Evolutionary conservation across 1,140 invertebrate genomes (phyloP).

Genomic region (Stegodyphus mimosarum): DNA sequence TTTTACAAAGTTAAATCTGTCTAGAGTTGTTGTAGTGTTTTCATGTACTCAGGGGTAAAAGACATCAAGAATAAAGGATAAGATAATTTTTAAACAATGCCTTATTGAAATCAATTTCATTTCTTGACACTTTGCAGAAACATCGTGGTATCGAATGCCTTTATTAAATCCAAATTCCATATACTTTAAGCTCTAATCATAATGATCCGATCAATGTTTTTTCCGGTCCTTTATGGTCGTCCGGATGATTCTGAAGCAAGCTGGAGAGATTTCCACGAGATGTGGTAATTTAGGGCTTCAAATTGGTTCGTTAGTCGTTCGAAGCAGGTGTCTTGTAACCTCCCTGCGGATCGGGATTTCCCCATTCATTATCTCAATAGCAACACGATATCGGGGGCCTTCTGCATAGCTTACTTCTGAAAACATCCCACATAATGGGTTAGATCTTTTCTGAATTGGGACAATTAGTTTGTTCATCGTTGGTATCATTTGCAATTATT

Average conservation of each 20-base stretch:
- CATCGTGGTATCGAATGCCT: not conserved
- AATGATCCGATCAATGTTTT: conserved; percentile 47
- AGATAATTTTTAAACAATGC: no score
- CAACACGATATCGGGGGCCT: conserved; percentile 34
- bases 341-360: conserved; percentile 17
- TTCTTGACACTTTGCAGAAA: no score
- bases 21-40: no score
- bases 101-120: no score
- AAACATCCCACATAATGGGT: not conserved
- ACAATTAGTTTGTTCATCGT: no score
- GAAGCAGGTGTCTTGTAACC: conserved; percentile 20
- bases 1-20: no score
- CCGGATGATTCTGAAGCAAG: not conserved
- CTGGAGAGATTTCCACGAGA: not conserved
- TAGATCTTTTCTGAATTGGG: no score
- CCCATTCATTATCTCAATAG: conserved; percentile 48
- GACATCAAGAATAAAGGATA: no score
- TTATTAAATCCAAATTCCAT: not conserved
- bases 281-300: conserved; percentile 51
- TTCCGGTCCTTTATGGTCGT: not conserved
- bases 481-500: no score
- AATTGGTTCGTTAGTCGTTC: conserved; percentile 55
- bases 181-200: conserved; percentile 22
- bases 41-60: no score
- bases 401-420: conserved; percentile 25